These are phyloP conservation scores for Myioborus miniatus DNA, from an alignment of 2,797 vertebrate species.

Conservation along the genomic window DNA sequence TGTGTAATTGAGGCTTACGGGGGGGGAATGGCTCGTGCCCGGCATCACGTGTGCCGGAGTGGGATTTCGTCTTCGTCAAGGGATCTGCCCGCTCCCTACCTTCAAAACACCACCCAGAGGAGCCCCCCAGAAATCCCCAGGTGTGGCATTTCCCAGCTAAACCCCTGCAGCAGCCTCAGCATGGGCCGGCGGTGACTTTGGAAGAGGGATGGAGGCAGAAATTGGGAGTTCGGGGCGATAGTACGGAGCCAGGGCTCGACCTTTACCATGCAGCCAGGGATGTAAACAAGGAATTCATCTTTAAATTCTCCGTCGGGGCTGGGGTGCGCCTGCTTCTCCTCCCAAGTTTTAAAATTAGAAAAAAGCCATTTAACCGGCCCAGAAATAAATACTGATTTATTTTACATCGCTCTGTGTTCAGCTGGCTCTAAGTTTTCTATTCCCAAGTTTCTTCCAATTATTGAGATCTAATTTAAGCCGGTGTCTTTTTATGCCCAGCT, in stretches of 20 bases:
- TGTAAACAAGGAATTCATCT: conserved; percentile 43
- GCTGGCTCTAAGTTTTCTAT: neutral
- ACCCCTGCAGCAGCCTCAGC: neutral
- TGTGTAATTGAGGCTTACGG: conserved; percentile 52
- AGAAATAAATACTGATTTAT: conserved; percentile 9
- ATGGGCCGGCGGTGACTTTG: neutral
- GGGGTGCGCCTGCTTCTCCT: neutral
- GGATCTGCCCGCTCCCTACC: neutral
- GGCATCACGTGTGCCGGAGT: conserved; percentile 34
- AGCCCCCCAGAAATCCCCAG: accelerated
- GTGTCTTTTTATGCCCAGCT: neutral
- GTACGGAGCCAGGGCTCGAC: neutral
- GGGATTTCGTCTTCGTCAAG: neutral
- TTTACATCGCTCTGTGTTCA: neutral
- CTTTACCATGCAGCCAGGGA: neutral
- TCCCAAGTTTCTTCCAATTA: neutral
- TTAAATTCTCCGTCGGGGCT: neutral
- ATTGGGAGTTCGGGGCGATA: neutral
- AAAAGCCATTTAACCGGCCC: neutral
- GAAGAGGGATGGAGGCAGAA: conserved; percentile 10
- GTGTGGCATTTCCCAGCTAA: neutral
- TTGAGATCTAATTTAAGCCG: neutral
- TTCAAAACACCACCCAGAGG: neutral
- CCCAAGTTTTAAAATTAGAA: neutral
- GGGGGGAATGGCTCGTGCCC: conserved; percentile 22